Evolutionary conservation across 2,113 vertebrate species (phyloP), one percentile per base, ranked within the genome.

Genomic region (Gobio gobio): DNA sequence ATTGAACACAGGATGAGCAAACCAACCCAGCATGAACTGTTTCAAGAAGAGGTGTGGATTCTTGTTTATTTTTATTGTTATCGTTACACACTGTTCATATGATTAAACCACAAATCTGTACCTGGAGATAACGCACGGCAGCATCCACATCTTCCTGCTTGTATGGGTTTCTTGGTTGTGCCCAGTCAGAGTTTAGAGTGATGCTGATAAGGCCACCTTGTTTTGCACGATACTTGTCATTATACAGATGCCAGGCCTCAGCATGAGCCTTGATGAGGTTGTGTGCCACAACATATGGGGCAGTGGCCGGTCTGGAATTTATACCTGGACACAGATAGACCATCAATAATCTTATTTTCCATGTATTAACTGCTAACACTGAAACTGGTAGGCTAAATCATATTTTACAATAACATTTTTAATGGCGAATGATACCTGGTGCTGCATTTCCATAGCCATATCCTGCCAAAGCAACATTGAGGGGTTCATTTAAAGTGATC

Each of bases 401-500:
- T 16, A 64, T 64, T 29, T 33, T 4, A 64, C 7, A 33, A 33
- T 33, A 66, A 18, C 1, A 33, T 66, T 64, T 29, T 66, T 18
- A 2, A 8, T 36, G 33, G 33, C 7, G 2, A 61, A 83, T 22
- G 20, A 10, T 93, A 99, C 97, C 98, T 92, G 98, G 98, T 58
- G 98, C 98, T 49, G 93, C 80, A 16, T 90, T 92, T 45, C 98
- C 98, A 3, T 92, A 92, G 2, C 97, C 97, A 64, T 99, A 94
- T 56, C 98, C 98, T 0, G 94, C 7, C 56, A 93, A 92, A 0
- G 96, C 96, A 0, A 96, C 33, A 87, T 94, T 95, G 73, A 94
- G 98, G 0, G 97, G 97, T 88, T 99, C 97, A 63, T 99, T 99
- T 66, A 99, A 54, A 0, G 98, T 99, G 86, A 99, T 96, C 98